Percentiles rank a stretch among this genome's conserved stretches.
Evolutionary conservation across 2,797 vertebrate genomes (phyloP).

Genomic region (Sternarchorhynchus goeldii): DNA sequence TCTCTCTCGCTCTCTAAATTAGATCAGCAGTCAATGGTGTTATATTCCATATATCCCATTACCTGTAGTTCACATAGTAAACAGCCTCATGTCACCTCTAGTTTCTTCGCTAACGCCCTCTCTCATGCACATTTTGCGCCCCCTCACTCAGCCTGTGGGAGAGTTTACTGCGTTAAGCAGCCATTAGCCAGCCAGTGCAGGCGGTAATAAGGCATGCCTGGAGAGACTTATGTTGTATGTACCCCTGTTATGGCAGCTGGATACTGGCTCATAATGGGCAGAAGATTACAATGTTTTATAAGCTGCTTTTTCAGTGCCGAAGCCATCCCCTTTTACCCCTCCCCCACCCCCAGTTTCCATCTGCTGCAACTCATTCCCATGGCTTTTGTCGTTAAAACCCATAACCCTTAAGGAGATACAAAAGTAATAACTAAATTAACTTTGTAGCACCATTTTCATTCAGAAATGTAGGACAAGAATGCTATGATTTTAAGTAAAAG

Average conservation of each 20-base stretch:
- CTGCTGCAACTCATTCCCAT: neutral
- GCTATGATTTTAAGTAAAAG: no score
- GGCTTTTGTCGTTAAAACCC: neutral
- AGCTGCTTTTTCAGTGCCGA: conserved; percentile 26
- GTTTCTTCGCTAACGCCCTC: conserved; percentile 44
- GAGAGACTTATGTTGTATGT: conserved; percentile 22
- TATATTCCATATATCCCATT: conserved; percentile 50
- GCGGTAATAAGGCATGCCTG: conserved; percentile 33
- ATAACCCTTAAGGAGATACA: neutral
- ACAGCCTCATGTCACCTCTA: conserved; percentile 46
- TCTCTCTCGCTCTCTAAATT: conserved; percentile 46
- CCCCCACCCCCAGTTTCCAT: neutral
- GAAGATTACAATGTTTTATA: conserved; percentile 42
- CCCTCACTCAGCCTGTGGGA: conserved; percentile 12
- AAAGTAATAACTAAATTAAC: neutral
- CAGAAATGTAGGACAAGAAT: no score
- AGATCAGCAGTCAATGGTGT: conserved; percentile 51
- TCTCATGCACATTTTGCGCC: conserved; percentile 40
- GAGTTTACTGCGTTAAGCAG: conserved; percentile 27
- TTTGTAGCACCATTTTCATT: neutral
- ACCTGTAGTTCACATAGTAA: conserved; percentile 45
- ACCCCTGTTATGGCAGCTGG: conserved; percentile 3
- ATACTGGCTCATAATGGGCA: conserved; percentile 23
- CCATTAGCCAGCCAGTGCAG: conserved; percentile 36
- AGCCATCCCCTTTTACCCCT: neutral